Evolutionary conservation across 1,140 invertebrate species (phyloP).

Genomic region (Drosophila gunungcola): DNA sequence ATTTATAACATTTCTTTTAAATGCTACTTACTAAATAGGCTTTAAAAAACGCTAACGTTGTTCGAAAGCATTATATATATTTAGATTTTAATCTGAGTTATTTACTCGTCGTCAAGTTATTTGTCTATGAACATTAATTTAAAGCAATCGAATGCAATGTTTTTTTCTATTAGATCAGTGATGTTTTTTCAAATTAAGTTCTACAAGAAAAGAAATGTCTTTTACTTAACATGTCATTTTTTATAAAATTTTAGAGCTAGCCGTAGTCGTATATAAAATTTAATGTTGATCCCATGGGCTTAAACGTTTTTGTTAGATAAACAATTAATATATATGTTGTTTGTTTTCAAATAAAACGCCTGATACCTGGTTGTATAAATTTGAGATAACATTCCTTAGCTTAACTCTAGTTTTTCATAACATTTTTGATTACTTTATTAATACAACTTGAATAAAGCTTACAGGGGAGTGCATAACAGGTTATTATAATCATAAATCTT

Average conservation of each 20-base stretch:
- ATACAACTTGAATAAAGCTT: slow-evolving; percentile 16
- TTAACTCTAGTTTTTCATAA: slow-evolving; percentile 2
- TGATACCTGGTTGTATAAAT: not conserved
- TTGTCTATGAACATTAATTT: slow-evolving; percentile 3
- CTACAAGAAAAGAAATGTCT: slow-evolving; percentile 20
- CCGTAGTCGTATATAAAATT: slow-evolving; percentile 24
- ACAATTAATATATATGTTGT: slow-evolving; percentile 15
- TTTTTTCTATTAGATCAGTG: too few relatives aligned
- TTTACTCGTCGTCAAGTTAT: not conserved
- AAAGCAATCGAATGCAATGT: not conserved
- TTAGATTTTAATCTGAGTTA: not conserved
- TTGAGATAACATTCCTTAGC: not conserved
- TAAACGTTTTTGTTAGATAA: slow-evolving; percentile 19
- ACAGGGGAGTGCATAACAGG: slow-evolving; percentile 19
- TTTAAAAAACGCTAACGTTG: slow-evolving; percentile 13
- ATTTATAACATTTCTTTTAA: slow-evolving; percentile 21
- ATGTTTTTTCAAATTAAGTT: not conserved
- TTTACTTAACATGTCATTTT: slow-evolving; percentile 13
- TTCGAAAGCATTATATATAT: slow-evolving; percentile 9
- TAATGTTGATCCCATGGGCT: slow-evolving; percentile 42
- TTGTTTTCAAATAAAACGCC: slow-evolving; percentile 9
- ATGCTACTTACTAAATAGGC: not conserved
- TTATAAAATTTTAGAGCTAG: slow-evolving; percentile 28
- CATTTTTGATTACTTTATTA: slow-evolving; percentile 4
- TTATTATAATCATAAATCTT: slow-evolving; percentile 3